Percentiles rank a stretch among this genome's conserved stretches.
These are phyloP conservation scores for Thaumatotibia leucotreta DNA, from an alignment of 1,140 invertebrate genomes.

Conservation along the genomic window DNA sequence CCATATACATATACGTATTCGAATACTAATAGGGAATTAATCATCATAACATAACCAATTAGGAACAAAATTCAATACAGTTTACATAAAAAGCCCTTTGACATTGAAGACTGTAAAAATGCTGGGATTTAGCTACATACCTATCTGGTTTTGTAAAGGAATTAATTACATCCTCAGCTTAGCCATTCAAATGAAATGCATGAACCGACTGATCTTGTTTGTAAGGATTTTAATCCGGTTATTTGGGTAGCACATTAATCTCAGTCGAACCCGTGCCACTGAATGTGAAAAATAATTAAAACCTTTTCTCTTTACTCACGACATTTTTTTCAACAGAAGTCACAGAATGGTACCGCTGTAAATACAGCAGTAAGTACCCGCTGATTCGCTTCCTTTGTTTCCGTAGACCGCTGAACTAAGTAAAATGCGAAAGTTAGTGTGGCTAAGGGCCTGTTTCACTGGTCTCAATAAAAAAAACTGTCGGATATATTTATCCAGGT, in stretches of 20 bases:
- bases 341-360: neutral
- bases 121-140: too few relatives aligned
- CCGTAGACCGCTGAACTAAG: neutral
- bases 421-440: too few relatives aligned
- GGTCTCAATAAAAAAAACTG: too few relatives aligned
- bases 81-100: too few relatives aligned
- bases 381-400: neutral
- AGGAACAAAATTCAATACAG: too few relatives aligned
- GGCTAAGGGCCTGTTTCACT: too few relatives aligned
- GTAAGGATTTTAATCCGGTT: neutral
- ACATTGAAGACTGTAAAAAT: too few relatives aligned
- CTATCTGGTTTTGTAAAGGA: too few relatives aligned
- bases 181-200: neutral
- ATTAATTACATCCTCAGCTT: neutral
- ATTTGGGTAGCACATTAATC: neutral
- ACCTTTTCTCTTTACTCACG: neutral
- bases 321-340: neutral
- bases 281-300: neutral
- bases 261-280: neutral
- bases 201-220: neutral
- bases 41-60: too few relatives aligned
- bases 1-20: too few relatives aligned
- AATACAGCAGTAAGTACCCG: neutral
- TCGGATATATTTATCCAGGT: too few relatives aligned
- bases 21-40: too few relatives aligned